Evolutionary conservation across 92 coral and sea anemone genomes (phyloP).

Genomic region (Actinernus sp.): DNA sequence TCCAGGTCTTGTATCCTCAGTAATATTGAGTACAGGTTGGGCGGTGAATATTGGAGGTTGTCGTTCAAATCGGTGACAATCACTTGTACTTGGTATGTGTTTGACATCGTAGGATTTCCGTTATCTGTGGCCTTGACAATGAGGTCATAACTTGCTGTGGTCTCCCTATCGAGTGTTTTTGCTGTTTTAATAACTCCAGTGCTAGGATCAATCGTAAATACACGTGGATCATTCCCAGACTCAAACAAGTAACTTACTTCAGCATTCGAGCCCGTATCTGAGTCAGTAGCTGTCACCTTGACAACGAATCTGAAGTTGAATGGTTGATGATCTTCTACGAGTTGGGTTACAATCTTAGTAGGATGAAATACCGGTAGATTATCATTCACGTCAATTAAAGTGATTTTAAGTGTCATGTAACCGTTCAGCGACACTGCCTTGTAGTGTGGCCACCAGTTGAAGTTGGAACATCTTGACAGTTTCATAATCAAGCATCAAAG

Average conservation of each 20-base stretch:
- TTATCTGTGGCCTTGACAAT: constrained; percentile 83
- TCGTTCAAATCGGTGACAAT: constrained; percentile 70
- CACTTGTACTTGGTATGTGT: constrained; percentile 57
- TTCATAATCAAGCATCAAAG: constrained; percentile 80
- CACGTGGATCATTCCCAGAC: constrained; percentile 66
- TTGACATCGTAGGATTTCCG: constrained; percentile 63
- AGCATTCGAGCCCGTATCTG: constrained; percentile 61
- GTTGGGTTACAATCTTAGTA: constrained; percentile 56
- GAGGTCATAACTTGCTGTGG: constrained; percentile 48
- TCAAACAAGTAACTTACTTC: constrained; percentile 57
- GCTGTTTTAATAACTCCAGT: constrained; percentile 70
- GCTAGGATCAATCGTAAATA: constrained; percentile 47
- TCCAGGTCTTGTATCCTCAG: constrained; percentile 77
- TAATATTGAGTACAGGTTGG: constrained; percentile 50
- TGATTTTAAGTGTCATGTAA: constrained; percentile 73
- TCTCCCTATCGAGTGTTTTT: constrained; percentile 73
- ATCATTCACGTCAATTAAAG: constrained; percentile 84
- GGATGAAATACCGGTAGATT: constrained; percentile 86
- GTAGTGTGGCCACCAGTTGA: constrained; percentile 72
- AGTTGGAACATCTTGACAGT: constrained; percentile 61
- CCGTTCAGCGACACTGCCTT: constrained; percentile 74
- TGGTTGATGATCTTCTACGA: constrained; percentile 71
- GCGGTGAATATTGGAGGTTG: constrained; percentile 72
- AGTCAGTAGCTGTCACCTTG: constrained; percentile 76
- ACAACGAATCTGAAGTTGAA: constrained; percentile 50